Conservation (phyloP, 2,888 invertebrate species). For the Drosophila merina region DNA sequence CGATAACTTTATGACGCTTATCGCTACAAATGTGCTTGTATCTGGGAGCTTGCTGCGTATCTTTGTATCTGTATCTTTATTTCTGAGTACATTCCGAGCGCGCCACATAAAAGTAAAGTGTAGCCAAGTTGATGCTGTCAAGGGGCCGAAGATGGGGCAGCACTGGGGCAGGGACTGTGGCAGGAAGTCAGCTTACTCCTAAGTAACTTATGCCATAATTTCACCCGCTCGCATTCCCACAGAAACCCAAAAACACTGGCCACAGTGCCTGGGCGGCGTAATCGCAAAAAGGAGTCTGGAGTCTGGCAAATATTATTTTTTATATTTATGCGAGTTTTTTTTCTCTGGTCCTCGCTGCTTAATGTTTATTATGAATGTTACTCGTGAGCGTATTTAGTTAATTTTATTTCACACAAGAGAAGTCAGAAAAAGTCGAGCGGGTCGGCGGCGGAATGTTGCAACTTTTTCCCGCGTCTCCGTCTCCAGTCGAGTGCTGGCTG, state of each 20-base stretch:
- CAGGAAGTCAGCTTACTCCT: constrained; percentile 53
- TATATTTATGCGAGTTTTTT: constrained; percentile 73
- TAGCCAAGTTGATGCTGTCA: constrained; percentile 68
- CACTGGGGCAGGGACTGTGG: not conserved
- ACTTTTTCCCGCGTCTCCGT: constrained; percentile 13
- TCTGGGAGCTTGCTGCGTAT: constrained; percentile 56
- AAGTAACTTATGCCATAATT: constrained; percentile 79
- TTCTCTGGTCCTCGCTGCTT: constrained; percentile 57
- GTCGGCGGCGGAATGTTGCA: constrained; percentile 54
- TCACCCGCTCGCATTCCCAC: constrained; percentile 49
- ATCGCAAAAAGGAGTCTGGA: constrained; percentile 69
- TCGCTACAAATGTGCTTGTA: constrained; percentile 78
- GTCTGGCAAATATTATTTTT: constrained; percentile 81
- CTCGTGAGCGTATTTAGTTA: constrained; percentile 80
- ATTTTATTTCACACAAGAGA: constrained; percentile 80
- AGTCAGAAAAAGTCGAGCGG: constrained; percentile 53
- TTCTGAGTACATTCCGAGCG: constrained; percentile 75
- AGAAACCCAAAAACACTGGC: constrained; percentile 38
- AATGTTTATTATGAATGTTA: constrained; percentile 81
- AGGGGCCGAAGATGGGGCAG: constrained; percentile 8
- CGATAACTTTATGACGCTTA: constrained; percentile 80
- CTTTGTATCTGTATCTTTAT: constrained; percentile 74
- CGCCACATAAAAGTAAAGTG: constrained; percentile 77
- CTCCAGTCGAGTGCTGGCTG: constrained; percentile 63
- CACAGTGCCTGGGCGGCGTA: constrained; percentile 46